phyloP scores from a whole-genome alignment of 2,113 vertebrate species.

The Macrotus californicus region DNA sequence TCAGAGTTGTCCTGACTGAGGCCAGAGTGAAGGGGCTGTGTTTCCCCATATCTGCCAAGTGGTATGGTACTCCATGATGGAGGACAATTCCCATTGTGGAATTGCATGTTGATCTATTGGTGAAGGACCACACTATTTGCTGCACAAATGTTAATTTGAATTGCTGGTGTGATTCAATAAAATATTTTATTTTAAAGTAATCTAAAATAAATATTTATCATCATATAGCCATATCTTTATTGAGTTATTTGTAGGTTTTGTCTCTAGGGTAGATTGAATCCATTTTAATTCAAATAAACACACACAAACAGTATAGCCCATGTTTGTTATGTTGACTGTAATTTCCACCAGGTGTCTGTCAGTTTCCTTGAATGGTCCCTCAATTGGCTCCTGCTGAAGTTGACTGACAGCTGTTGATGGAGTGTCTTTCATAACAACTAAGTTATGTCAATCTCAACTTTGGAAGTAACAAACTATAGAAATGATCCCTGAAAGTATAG shows the following conservation, averaged over 20 bases:
- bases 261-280: neutral
- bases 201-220: neutral
- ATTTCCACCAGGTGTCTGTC: neutral
- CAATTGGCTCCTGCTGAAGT: neutral
- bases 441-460: neutral
- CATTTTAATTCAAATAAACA: conserved; percentile 10
- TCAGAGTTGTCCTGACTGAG: neutral
- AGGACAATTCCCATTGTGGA: neutral
- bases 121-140: neutral
- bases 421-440: neutral
- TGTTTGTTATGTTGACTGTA: neutral
- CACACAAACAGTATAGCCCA: neutral
- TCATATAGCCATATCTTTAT: neutral
- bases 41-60: neutral
- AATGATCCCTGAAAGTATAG: no score
- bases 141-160: neutral
- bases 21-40: fast-evolving
- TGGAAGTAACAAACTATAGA: no score
- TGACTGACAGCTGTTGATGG: neutral
- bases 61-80: neutral
- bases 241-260: neutral
- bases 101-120: fast-evolving
- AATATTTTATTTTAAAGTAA: neutral
- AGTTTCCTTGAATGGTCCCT: neutral
- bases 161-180: neutral